A percentile compares a stretch with the other conserved stretches of the same genome.
Conservation (phyloP, 92 coral and sea anemone species). For the Isaurus tuberculatus region DNA sequence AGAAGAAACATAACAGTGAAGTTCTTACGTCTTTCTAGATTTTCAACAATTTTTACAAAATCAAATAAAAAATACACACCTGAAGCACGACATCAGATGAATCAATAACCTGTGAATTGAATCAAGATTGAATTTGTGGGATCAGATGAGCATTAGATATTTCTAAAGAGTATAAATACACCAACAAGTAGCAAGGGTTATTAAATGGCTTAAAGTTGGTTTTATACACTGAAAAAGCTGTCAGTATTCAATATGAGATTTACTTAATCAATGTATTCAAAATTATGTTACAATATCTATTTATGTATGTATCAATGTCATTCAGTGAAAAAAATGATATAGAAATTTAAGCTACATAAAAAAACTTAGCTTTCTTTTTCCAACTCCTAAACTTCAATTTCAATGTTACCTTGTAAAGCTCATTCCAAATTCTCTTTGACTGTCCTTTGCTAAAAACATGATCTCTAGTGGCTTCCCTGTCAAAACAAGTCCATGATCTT, state of each 20-base stretch:
- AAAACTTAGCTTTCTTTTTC: neutral
- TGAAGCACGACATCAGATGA: constrained; percentile 94
- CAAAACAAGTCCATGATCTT: constrained; percentile 4
- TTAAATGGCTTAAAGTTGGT: too few relatives aligned
- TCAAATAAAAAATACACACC: constrained; percentile 53
- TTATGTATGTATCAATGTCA: too few relatives aligned
- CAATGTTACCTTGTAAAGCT: constrained; percentile 84
- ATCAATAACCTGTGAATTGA: constrained; percentile 75
- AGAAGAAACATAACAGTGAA: neutral
- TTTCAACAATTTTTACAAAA: neutral
- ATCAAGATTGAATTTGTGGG: too few relatives aligned
- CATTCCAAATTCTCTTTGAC: constrained; percentile 98
- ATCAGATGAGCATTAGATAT: too few relatives aligned
- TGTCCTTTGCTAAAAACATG: constrained; percentile 92
- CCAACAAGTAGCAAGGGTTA: too few relatives aligned
- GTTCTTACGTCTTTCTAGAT: neutral
- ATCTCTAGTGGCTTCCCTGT: constrained; percentile 82
- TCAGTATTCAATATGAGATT: too few relatives aligned
- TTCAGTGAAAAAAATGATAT: too few relatives aligned
- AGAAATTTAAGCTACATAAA: too few relatives aligned
- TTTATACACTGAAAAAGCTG: too few relatives aligned
- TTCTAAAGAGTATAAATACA: too few relatives aligned
- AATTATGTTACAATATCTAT: too few relatives aligned
- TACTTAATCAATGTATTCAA: too few relatives aligned
- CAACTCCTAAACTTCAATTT: neutral